Evolutionary conservation across 2,113 vertebrate species (phyloP).

Genomic region (Macaca nemestrina): DNA sequence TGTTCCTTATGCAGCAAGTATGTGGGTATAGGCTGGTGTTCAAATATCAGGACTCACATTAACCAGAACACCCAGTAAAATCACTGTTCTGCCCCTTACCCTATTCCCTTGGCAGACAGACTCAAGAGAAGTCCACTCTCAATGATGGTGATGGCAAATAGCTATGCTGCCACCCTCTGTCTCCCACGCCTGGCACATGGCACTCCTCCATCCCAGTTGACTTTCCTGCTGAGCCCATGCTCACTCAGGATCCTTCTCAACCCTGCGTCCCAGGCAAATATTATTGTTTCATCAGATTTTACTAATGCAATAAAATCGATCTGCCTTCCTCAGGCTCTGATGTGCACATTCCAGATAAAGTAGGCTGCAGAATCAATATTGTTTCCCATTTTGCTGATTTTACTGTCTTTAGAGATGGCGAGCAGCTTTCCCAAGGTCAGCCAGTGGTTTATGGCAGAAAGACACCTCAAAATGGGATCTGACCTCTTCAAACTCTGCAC

Average conservation of each 20-base stretch:
- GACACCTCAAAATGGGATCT: background rate
- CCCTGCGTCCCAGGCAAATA: background rate
- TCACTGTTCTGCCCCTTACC: background rate
- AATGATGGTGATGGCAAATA: background rate
- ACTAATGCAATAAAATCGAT: background rate
- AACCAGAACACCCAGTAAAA: background rate
- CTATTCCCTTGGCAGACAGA: background rate
- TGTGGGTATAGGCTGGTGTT: background rate
- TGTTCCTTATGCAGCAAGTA: background rate
- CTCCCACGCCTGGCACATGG: background rate
- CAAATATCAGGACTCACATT: background rate
- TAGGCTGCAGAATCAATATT: background rate
- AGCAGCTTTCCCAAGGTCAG: background rate
- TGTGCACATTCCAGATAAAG: background rate
- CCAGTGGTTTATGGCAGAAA: background rate
- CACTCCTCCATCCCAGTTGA: accelerated
- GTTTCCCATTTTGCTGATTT: background rate
- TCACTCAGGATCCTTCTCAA: background rate
- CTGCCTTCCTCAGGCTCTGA: background rate
- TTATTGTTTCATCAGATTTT: background rate
- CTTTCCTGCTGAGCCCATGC: background rate
- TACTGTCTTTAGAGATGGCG: background rate
- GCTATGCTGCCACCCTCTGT: background rate
- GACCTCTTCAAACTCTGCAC: background rate
- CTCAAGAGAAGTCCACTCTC: background rate